Base-by-base conservation (phyloP, 2,797 vertebrate species). In the Syncerus caffer region DNA sequence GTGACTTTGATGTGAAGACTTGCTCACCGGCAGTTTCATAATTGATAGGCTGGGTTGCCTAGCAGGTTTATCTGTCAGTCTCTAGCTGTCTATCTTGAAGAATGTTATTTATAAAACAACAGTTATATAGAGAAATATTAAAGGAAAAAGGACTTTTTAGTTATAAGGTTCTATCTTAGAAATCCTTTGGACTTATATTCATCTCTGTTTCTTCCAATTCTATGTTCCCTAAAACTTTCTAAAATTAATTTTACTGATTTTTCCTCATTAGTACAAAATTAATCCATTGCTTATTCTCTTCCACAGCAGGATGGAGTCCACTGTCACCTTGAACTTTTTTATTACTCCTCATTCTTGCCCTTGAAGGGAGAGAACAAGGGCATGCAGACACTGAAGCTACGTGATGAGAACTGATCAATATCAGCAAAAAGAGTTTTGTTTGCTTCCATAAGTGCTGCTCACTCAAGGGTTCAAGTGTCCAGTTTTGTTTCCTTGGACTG, bases 81-180 rank as follows among this genome's bases (percentile, higher is more conserved):
- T 78, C 6, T 92, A 71, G 34, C 13, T 92, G 38, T 89, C 21
- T 55, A 38, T 76, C 23, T 90, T 19, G 13, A 95, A 84, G 12
- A 95, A 78, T 60, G 55, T 45, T 95, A 93, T 57, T 85, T 93
- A 95, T 85, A 85, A 96, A 71, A 94, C 21, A 76, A 42, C 4
- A 95, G 23, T 71, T 51, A 64, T 29, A 16, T 51, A 71, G 25
- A 71, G 16, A 93, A 95, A 86, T 21, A 86, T 80, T 53, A 90
- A 94, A 88, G 34, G 19, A 85, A 31, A 89, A 88, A 95, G 47
- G 4, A 57, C 12, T 2, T 10, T 31, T 94, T 82, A 45, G 47
- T 62, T 51, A 42, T 71, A 62, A 85, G 11, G 5, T 31, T 60
- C 4, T 76, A 71, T 86, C 15, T 80, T 87, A 87, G 83, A 88